Percentiles rank a stretch among this genome's conserved stretches.
Evolutionary conservation across 1,140 invertebrate species (phyloP).

Genomic region (Oedothorax gibbosus): DNA sequence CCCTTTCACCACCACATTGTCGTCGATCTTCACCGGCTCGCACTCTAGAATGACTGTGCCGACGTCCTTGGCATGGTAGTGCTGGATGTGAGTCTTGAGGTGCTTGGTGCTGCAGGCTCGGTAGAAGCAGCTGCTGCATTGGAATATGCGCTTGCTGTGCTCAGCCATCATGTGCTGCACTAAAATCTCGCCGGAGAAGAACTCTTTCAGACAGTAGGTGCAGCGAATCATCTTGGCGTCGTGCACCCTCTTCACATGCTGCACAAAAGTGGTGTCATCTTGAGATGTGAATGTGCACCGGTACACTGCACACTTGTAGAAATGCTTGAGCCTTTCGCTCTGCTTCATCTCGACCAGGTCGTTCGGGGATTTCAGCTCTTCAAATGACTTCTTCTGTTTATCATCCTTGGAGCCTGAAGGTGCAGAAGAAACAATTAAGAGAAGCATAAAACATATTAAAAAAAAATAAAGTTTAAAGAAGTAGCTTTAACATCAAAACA

Average conservation of each 20-base stretch:
- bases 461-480: no score
- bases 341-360: conserved; percentile 32
- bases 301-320: conserved; percentile 42
- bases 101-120: conserved; percentile 43
- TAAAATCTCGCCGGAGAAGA: not conserved
- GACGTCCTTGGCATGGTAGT: conserved; percentile 5
- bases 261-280: not conserved
- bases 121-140: conserved; percentile 56
- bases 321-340: conserved; percentile 26
- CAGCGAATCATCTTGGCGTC: conserved; percentile 20
- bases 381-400: conserved; percentile 8
- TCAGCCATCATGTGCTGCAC: conserved; percentile 20
- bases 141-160: conserved; percentile 26
- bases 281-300: conserved; percentile 26
- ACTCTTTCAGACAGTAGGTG: conserved; percentile 45
- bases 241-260: conserved; percentile 11
- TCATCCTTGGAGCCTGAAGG: not conserved
- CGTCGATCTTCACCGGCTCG: not conserved
- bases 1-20: not conserved
- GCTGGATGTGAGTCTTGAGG: conserved; percentile 38
- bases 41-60: conserved; percentile 3
- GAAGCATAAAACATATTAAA: no score
- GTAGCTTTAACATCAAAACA: no score
- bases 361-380: conserved; percentile 40
- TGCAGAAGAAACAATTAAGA: no score